phyloP scores from a whole-genome alignment of 2,113 vertebrate species.

The Corythornis madagascariensis region DNA sequence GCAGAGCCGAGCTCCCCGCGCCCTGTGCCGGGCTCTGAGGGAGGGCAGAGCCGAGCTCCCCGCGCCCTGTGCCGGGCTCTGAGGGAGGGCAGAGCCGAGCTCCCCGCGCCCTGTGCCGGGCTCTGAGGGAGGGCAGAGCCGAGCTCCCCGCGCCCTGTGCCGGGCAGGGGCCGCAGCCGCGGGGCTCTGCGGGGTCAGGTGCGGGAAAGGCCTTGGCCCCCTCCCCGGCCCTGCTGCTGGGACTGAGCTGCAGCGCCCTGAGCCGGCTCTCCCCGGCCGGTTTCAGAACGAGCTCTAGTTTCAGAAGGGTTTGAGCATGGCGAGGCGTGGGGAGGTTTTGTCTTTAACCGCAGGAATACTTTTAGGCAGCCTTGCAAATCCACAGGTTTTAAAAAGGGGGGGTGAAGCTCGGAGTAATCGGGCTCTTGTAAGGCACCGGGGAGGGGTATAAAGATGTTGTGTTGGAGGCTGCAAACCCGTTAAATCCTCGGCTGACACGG shows the following conservation, averaged over 20 bases:
- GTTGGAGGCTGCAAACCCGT: neutral
- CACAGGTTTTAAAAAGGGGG: neutral
- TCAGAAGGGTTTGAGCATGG: neutral
- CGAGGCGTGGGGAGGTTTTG: neutral
- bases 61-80: neutral
- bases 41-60: neutral
- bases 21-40: neutral
- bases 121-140: neutral
- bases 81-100: neutral
- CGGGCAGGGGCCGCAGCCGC: neutral
- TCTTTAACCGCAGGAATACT: neutral
- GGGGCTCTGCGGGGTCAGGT: neutral
- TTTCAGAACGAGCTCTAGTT: neutral
- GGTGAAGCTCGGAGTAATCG: neutral
- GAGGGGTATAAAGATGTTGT: neutral
- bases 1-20: too few species aligned
- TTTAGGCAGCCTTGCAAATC: neutral
- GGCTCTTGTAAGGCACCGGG: neutral
- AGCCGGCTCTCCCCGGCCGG: rapidly evolving
- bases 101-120: neutral
- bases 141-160: neutral
- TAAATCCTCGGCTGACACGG: neutral
- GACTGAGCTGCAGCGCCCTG: neutral
- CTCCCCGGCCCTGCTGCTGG: neutral
- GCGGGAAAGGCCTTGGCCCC: neutral